A percentile compares a stretch with the other conserved stretches of the same genome.
phyloP scores from a whole-genome alignment of 2,888 invertebrate genomes.

The Drosophila recens region DNA sequence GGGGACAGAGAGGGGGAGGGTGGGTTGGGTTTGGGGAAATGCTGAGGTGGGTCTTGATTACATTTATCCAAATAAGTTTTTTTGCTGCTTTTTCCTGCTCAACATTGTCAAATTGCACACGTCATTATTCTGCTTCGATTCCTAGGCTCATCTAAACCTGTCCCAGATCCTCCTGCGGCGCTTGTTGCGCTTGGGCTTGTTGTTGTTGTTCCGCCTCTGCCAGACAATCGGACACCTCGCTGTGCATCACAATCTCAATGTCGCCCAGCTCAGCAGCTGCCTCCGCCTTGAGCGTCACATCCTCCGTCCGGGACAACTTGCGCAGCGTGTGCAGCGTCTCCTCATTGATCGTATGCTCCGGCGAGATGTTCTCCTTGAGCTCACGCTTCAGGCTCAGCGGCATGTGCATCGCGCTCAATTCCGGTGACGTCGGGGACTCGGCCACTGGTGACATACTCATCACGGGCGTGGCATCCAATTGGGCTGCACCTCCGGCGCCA shows the following conservation, averaged over 20 bases:
- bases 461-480: constrained; percentile 32
- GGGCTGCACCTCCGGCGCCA: constrained; percentile 27
- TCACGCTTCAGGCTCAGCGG: constrained; percentile 87
- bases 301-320: constrained; percentile 71
- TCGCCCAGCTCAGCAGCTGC: constrained; percentile 61
- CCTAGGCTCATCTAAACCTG: constrained; percentile 36
- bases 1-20: constrained; percentile 3
- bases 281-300: constrained; percentile 53
- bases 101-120: constrained; percentile 69
- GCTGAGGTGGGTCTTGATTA: constrained; percentile 69
- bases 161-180: constrained; percentile 48
- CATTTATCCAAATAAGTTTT: constrained; percentile 16
- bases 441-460: constrained; percentile 31
- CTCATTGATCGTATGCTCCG: constrained; percentile 87
- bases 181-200: constrained; percentile 28
- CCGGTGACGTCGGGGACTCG: constrained; percentile 51
- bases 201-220: constrained; percentile 44
- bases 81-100: constrained; percentile 33
- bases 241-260: constrained; percentile 74
- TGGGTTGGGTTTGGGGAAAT: constrained; percentile 42
- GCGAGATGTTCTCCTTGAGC: constrained; percentile 88
- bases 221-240: constrained; percentile 63
- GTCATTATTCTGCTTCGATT: constrained; percentile 24
- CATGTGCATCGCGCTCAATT: constrained; percentile 85
- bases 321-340: constrained; percentile 79